Base-by-base conservation (phyloP, 37 sponge, comb jelly and placozoan species). In the Diacarnus erythraeanus region DNA sequence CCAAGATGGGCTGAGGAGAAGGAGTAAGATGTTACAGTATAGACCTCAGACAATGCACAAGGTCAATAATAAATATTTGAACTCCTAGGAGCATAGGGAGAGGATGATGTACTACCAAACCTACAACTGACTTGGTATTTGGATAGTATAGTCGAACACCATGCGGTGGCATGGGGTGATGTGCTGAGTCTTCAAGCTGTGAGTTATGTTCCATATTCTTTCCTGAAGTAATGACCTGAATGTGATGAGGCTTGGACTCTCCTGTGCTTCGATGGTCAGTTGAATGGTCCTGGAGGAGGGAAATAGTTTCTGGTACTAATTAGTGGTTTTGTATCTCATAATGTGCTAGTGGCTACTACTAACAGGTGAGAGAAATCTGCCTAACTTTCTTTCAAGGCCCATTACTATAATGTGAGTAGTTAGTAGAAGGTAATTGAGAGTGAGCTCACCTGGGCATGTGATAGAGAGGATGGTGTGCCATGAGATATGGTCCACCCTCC, bases 91-190 rank as follows among this genome's bases (percentile, higher is more conserved):
- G n/a, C n/a, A n/a, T n/a, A n/a, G n/a, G n/a, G n/a, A n/a, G n/a
- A n/a, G n/a, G n/a, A n/a, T n/a, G n/a, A n/a, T n/a, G n/a, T n/a
- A n/a, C n/a, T n/a, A n/a, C 8, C 5, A 12, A 30, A 78, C 40
- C 22, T 22, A 26, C 40, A 37, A 3, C 15, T 26, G 26, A 59
- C 26, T n/a, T 72, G 73, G 35, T 81, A 59, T 72, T 81, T 17
- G 73, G 82, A 51, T 81, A 73, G 82, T 64, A 81, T 27, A 81
- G 59, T 6, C 64, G 78, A n/a, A n/a, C n/a, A n/a, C n/a, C n/a
- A n/a, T n/a, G n/a, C n/a, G n/a, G n/a, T n/a, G n/a, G n/a, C 44
- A 78, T 31, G 12, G 82, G 18, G 12, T 12, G 51, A 18, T 73
- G 74, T 63, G 59, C 26, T 9, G 66, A 17, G 3, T 73, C 82